Conservation (phyloP, 2,797 vertebrate genomes). For the Acanthornis magna region DNA sequence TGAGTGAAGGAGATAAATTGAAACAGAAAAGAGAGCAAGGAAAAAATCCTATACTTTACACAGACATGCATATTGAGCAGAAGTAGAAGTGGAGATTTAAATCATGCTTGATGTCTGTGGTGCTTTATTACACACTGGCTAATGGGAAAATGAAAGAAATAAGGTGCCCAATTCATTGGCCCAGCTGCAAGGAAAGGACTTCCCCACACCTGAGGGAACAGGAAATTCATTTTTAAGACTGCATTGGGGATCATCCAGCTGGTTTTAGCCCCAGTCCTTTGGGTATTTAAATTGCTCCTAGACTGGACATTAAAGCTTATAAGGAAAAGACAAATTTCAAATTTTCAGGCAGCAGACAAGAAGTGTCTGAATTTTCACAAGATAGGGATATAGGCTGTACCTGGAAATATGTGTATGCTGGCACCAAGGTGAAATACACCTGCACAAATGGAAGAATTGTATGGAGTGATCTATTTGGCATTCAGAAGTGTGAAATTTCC, state of each 20-base stretch:
- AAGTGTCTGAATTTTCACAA: conserved; percentile 20
- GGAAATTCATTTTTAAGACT: conserved; percentile 43
- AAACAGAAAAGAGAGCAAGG: conserved; percentile 22
- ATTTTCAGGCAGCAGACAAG: neutral
- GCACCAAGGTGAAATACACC: neutral
- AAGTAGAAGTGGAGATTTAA: conserved; percentile 1
- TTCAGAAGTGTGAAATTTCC: conserved; percentile 32
- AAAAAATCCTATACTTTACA: neutral
- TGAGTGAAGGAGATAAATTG: neutral
- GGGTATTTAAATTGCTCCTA: conserved; percentile 20
- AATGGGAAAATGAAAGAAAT: conserved; percentile 20
- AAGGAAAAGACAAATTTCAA: conserved; percentile 1
- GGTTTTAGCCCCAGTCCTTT: neutral
- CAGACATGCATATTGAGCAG: neutral
- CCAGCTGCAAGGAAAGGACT: conserved; percentile 24
- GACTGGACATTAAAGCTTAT: neutral
- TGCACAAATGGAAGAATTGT: neutral
- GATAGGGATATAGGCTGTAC: neutral
- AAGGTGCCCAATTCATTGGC: neutral
- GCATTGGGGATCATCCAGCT: neutral
- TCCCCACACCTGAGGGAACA: conserved; percentile 11
- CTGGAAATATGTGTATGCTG: neutral
- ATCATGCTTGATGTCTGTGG: neutral
- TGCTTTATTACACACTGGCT: neutral
- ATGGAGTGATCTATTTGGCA: neutral